Evolutionary conservation across 2,888 invertebrate species (phyloP).

Genomic region (Fabriciana adippe): DNA sequence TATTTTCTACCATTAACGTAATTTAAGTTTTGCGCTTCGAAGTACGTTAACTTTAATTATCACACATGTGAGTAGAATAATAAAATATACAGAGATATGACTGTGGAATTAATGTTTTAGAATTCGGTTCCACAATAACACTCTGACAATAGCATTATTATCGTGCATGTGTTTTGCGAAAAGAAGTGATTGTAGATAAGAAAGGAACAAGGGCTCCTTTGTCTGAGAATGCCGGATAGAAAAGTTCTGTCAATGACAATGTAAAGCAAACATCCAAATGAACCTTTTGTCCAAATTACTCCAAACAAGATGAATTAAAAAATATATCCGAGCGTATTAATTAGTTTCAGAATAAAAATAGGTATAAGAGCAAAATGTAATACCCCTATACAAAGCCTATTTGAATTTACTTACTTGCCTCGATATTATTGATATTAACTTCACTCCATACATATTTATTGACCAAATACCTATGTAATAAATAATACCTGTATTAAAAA

Average conservation of each 20-base stretch:
- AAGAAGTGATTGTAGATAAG: slow-evolving; percentile 32
- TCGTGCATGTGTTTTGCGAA: slow-evolving; percentile 27
- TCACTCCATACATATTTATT: too few relatives aligned
- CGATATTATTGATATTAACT: too few relatives aligned
- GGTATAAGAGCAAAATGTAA: background rate
- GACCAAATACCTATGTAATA: too few relatives aligned
- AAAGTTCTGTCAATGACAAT: slow-evolving; percentile 31
- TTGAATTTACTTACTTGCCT: too few relatives aligned
- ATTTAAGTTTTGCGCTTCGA: too few relatives aligned
- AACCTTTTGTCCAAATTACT: background rate
- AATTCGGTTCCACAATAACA: slow-evolving; percentile 32
- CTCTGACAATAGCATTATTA: slow-evolving; percentile 34
- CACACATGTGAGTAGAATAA: background rate
- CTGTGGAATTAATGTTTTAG: background rate
- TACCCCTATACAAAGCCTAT: background rate
- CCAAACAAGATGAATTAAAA: background rate
- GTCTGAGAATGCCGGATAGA: slow-evolving; percentile 2
- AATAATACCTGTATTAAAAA: too few relatives aligned
- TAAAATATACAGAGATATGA: background rate
- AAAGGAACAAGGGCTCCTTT: slow-evolving; percentile 7
- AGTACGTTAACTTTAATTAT: too few relatives aligned
- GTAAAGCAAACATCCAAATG: slow-evolving; percentile 5
- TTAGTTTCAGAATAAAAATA: background rate
- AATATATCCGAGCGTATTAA: background rate
- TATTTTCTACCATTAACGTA: too few relatives aligned